Evolutionary conservation across 2,797 vertebrate genomes (phyloP), one percentile per base, ranked within the genome.

Genomic region (Mormyrus hasselquistii): DNA sequence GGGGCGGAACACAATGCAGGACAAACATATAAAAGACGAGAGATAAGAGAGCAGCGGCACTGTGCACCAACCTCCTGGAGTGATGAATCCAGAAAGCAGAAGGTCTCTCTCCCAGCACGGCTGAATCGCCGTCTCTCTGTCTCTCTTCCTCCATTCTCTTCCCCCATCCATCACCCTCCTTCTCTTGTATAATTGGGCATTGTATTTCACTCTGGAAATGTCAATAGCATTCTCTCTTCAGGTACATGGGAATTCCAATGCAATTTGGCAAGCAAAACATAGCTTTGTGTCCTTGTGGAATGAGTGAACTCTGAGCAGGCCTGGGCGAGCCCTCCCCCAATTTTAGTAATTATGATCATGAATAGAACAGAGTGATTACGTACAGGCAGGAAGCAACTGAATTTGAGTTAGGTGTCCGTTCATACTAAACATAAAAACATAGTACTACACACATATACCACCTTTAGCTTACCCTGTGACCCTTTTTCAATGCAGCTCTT

Each of bases 191-290:
- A 88, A 88, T 83, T 88, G 73, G 73, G 7, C n/a, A 57, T 41
- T 49, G 88, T 25, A 34, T 82, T 53, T 76, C 69, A 41, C 38
- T 19, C 25, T 88, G 50, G 53, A 88, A 88, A 88, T 88, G 88
- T 88, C 76, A 88, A 88, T 88, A 88, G 88, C 10, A 8, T 50
- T 38, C 88, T 25, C 76, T 57, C 50, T 84, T 76, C 53, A 83
- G 50, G 12, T 53, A 83, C 57, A 88, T 14, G 38, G 22, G 34
- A 44, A 88, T 88, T 83, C 79, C 8, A 29, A 83, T 25, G 73
- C 79, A 73, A 88, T 53, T 25, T 44, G 55, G 50, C 73, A 57
- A 52, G 16, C 34, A 25, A 9, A 53, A 19, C 49, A n/a, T 19
- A 22, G 52, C 52, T 55, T 25, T 88, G 49, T 44, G 49, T 57